Percentiles rank a stretch among this genome's conserved stretches.
phyloP scores from a whole-genome alignment of 2,113 vertebrate genomes.

The Ageneiosus marmoratus region DNA sequence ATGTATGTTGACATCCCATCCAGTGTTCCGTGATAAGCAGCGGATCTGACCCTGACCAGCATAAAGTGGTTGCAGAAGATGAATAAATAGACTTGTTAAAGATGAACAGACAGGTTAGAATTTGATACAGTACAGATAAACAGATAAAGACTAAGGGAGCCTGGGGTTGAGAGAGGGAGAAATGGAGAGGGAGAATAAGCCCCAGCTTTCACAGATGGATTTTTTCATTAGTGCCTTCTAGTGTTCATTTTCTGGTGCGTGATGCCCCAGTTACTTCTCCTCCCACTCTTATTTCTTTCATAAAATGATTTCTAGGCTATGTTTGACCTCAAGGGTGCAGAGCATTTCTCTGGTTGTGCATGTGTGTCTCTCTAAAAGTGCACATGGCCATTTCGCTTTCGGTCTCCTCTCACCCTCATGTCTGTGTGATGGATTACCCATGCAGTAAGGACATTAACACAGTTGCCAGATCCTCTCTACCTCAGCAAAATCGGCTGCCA shows the following conservation, averaged over 20 bases:
- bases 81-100: background rate
- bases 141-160: constrained; percentile 5
- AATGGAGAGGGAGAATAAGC: background rate
- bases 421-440: constrained; percentile 66
- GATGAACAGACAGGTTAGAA: background rate
- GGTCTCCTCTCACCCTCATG: constrained; percentile 36
- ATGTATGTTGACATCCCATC: background rate
- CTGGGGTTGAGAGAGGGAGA: background rate
- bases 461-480: constrained; percentile 67
- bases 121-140: background rate
- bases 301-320: constrained; percentile 35
- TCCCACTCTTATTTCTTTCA: constrained; percentile 25
- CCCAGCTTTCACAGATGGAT: background rate
- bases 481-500: constrained; percentile 61
- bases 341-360: constrained; percentile 2
- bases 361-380: constrained; percentile 15
- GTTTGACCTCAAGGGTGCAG: constrained; percentile 34
- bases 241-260: constrained; percentile 33
- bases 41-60: background rate
- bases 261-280: constrained; percentile 29
- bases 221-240: constrained; percentile 30
- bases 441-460: constrained; percentile 64
- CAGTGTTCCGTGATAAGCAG: background rate
- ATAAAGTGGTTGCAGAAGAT: background rate
- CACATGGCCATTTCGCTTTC: constrained; percentile 16